phyloP scores from a whole-genome alignment of 2,888 invertebrate genomes.

The Nomada ruficornis region DNA sequence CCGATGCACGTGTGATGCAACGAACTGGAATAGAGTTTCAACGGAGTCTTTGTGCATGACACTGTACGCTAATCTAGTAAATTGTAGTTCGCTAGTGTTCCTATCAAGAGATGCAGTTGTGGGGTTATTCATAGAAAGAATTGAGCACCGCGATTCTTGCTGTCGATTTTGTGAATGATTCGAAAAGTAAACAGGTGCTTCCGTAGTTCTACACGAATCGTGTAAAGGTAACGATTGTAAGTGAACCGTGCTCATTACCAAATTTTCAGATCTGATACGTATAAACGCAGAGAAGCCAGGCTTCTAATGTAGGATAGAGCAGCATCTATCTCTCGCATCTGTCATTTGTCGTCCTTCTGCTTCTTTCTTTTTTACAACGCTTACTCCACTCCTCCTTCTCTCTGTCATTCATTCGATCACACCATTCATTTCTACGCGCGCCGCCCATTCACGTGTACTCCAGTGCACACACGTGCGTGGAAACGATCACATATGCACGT shows the following conservation, averaged over 20 bases:
- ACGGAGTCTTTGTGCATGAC: constrained; percentile 27
- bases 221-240: neutral
- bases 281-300: neutral
- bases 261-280: neutral
- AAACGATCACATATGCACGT: neutral
- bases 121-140: neutral
- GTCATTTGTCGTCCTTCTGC: constrained; percentile 3
- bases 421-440: constrained; percentile 30
- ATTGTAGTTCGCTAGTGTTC: constrained; percentile 15
- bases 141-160: neutral
- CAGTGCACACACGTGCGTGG: neutral
- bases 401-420: constrained; percentile 25
- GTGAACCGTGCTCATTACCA: neutral
- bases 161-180: neutral
- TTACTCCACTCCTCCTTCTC: constrained; percentile 7
- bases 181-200: neutral
- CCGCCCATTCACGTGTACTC: constrained; percentile 29
- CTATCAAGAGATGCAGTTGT: neutral
- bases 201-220: neutral
- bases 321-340: neutral
- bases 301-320: too few species aligned
- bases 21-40: constrained; percentile 42
- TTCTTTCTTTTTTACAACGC: constrained; percentile 6
- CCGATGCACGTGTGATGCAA: constrained; percentile 16
- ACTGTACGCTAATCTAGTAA: constrained; percentile 18